Base-by-base conservation (phyloP, 2,797 vertebrate genomes). In the Lerista edwardsae region DNA sequence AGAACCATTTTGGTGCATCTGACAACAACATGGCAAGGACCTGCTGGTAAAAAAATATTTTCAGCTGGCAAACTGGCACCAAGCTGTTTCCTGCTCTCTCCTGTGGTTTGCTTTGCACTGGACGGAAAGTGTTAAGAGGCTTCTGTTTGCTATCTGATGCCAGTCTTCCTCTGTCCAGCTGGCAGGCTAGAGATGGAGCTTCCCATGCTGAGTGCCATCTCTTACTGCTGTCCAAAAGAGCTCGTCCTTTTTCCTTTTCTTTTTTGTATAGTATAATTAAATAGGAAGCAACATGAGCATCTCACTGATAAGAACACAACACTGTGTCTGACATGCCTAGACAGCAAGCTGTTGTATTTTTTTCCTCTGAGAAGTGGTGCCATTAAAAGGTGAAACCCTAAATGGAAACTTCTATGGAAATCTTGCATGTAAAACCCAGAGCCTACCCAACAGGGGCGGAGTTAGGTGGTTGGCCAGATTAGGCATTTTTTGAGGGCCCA, bases 81-180 rank as follows among this genome's bases (percentile, higher is more conserved):
- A 74, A 39, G 39, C 44, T 44, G 67, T 84, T 29, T 2, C 87
- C 15, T 59, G 75, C 87, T 83, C 64, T 67, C 82, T 85, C 3
- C 0, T 3, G 4, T 27, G 80, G 31, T 90, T 62, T 78, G n/a
- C 65, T 93, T 88, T 93, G 75, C 87, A 75, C 65, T 77, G 86
- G 89, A 90, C 68, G 79, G n/a, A 77, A 85, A 89, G 61, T 90
- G 86, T 85, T n/a, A 87, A 29, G 36, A 87, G 74, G 59, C 36
- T 87, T 92, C 44, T 67, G 79, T 72, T 25, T 77, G 76, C 82
- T 61, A 74, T 51, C 78, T 59, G 77, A 57, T 74, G 57, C 75
- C 69, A 88, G 51, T 78, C 19, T 84, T 88, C 27, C n/a, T 82
- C 59, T 59, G 59, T 86, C 10, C 29, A 84, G 15, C 44, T 69